Evolutionary conservation across 2,113 vertebrate species (phyloP).

Genomic region (Beaufortia kweichowensis): DNA sequence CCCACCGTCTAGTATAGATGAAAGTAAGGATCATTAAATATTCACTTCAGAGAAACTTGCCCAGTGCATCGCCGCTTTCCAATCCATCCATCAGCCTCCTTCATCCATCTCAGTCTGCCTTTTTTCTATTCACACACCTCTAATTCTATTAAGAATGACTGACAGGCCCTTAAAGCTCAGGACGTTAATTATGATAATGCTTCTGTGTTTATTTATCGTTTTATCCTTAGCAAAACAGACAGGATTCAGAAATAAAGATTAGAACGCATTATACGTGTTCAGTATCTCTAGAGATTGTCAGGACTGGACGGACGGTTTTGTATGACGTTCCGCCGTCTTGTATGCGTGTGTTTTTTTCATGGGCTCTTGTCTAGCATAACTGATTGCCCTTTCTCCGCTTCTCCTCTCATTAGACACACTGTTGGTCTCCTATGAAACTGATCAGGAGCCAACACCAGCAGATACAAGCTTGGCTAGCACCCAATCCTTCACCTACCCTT

Average conservation of each 20-base stretch:
- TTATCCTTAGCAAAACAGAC: neutral
- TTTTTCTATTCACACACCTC: slow-evolving; percentile 17
- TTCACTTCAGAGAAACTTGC: neutral
- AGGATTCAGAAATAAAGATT: slow-evolving; percentile 30
- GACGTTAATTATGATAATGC: neutral
- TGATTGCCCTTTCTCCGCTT: slow-evolving; percentile 1
- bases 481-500: slow-evolving; percentile 97
- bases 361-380: slow-evolving; percentile 32
- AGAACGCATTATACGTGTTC: neutral
- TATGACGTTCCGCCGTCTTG: neutral
- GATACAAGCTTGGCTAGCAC: slow-evolving; percentile 77
- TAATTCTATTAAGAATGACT: slow-evolving; percentile 44
- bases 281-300: slow-evolving; percentile 9
- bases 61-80: neutral
- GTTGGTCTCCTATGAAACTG: slow-evolving; percentile 55
- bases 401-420: slow-evolving; percentile 31
- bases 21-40: neutral
- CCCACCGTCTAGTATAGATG: neutral
- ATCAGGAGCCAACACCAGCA: slow-evolving; percentile 60
- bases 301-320: neutral
- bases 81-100: neutral
- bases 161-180: slow-evolving; percentile 9
- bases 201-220: slow-evolving; percentile 17
- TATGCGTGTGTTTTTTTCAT: slow-evolving; percentile 3
- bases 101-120: slow-evolving; percentile 7